phyloP scores from a whole-genome alignment of 2,113 vertebrate species.

The Chitala chitala region DNA sequence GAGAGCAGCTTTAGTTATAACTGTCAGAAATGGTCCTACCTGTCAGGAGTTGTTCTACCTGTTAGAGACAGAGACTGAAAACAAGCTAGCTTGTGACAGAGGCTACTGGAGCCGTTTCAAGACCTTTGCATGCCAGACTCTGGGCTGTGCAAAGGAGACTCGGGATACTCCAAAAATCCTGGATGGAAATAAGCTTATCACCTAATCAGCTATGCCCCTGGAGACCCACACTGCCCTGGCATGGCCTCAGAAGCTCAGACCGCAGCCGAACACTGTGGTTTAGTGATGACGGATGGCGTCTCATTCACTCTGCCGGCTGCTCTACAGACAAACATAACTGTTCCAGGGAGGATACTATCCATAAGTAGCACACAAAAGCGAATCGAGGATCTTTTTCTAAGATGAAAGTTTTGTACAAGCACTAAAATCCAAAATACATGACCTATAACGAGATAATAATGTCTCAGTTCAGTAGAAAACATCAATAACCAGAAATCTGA shows the following conservation, averaged over 20 bases:
- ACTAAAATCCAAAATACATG: no score
- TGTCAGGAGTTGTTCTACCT: no score
- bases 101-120: not conserved
- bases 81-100: no score
- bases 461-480: no score
- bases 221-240: conserved; percentile 21
- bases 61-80: no score
- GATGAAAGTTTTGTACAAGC: no score
- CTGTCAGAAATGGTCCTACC: not conserved
- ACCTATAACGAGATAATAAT: no score
- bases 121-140: not conserved
- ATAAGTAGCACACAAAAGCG: no score
- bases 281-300: conserved; percentile 10
- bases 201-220: conserved; percentile 38
- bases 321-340: not conserved
- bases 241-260: conserved; percentile 21
- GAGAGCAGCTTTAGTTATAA: conserved; percentile 24
- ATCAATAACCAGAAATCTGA: no score
- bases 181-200: conserved; percentile 38
- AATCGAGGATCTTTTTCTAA: no score
- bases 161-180: conserved; percentile 15
- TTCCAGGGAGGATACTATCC: no score
- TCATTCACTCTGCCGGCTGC: not conserved
- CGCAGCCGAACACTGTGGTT: conserved; percentile 21
- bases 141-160: not conserved